phyloP scores from a whole-genome alignment of 2,113 vertebrate species.

The Hippocampus comes region DNA sequence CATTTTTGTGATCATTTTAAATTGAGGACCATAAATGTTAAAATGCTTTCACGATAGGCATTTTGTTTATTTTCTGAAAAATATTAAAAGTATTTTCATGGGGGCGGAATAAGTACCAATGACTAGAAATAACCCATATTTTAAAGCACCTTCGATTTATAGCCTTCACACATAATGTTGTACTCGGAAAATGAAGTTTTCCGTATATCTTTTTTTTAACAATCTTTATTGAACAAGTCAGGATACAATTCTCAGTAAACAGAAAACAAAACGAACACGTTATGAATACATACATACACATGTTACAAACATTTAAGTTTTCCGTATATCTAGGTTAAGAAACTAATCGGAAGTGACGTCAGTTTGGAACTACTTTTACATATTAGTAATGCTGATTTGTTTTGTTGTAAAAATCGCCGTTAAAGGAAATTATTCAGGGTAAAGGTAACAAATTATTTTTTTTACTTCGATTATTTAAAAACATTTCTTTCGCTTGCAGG shows the following conservation, averaged over 20 bases:
- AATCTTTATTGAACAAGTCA: no score
- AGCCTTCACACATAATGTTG: not conserved
- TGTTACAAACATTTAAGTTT: no score
- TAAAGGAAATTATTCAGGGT: not conserved
- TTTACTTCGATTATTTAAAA: not conserved
- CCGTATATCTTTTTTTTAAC: no score
- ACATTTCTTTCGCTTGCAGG: not conserved
- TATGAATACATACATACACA: no score
- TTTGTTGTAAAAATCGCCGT: not conserved
- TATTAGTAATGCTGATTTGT: not conserved
- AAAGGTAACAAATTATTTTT: not conserved
- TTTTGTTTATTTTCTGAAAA: not conserved
- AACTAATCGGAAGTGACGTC: slow-evolving; percentile 26
- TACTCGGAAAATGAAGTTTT: not conserved
- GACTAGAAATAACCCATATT: not conserved
- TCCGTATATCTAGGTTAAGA: not conserved
- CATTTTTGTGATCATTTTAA: not conserved
- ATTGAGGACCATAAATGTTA: not conserved
- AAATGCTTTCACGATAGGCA: not conserved
- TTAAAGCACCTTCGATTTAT: not conserved
- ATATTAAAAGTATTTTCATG: not conserved
- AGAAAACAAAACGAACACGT: no score
- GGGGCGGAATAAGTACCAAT: not conserved
- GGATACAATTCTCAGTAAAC: no score
- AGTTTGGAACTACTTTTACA: not conserved